These are phyloP conservation scores for Epirrhoe alternata DNA, from an alignment of 2,888 invertebrate species.

Conservation along the genomic window DNA sequence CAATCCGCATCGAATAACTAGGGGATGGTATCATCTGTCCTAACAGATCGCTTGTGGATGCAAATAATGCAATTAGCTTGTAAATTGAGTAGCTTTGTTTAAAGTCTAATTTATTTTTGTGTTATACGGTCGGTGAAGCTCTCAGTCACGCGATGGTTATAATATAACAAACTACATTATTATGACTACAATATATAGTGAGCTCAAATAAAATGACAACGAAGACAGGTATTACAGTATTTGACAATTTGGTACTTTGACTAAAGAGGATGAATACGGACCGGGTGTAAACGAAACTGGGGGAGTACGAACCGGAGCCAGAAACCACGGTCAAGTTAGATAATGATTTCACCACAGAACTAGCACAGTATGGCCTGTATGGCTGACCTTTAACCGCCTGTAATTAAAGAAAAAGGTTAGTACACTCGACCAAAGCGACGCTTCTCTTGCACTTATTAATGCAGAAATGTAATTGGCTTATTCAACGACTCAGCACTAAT, in stretches of 20 bases:
- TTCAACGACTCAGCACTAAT: constrained; percentile 70
- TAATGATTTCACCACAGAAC: constrained; percentile 21
- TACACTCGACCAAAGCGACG: constrained; percentile 44
- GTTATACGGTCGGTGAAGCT: constrained; percentile 4
- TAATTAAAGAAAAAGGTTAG: constrained; percentile 39
- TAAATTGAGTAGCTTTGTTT: constrained; percentile 53
- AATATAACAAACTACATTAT: constrained; percentile 1
- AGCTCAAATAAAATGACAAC: constrained; percentile 24
- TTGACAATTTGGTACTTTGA: not conserved
- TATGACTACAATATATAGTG: not conserved
- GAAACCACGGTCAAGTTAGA: not conserved
- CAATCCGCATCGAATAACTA: constrained; percentile 59
- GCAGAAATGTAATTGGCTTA: constrained; percentile 66
- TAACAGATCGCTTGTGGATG: constrained; percentile 38
- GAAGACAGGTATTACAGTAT: constrained; percentile 6
- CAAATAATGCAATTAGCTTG: constrained; percentile 38
- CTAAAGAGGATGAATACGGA: too few relatives aligned
- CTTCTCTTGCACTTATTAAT: constrained; percentile 69
- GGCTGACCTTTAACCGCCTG: constrained; percentile 32
- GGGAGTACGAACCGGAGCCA: too few relatives aligned
- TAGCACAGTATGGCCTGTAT: constrained; percentile 8
- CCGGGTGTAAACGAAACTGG: too few relatives aligned
- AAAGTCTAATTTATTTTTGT: constrained; percentile 23
- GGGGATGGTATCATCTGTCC: constrained; percentile 63
- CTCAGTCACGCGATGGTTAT: constrained; percentile 28